Conservation (phyloP, 2,113 vertebrate genomes). For the Neolamprologus fasciatus region DNA sequence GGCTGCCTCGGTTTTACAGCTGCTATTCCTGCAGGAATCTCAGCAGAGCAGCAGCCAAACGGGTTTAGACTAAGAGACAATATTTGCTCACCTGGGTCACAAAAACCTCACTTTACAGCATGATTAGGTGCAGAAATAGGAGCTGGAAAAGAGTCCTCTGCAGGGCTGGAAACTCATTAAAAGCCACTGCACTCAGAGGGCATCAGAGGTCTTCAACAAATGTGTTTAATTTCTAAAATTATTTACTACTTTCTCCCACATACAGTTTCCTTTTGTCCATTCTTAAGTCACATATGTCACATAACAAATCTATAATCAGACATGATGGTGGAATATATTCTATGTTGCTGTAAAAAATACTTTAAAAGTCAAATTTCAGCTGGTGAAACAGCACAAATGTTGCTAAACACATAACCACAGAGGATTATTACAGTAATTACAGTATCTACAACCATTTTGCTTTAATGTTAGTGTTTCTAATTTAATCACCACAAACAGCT, state of each 20-base stretch:
- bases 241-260: background rate
- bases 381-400: background rate
- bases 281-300: background rate
- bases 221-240: background rate
- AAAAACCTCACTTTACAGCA: background rate
- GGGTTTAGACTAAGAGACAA: constrained; percentile 24
- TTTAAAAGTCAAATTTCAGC: background rate
- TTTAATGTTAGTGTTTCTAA: background rate
- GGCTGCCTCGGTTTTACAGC: background rate
- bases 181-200: background rate
- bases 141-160: background rate
- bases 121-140: background rate
- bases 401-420: background rate
- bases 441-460: background rate
- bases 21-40: background rate
- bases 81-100: constrained; percentile 73
- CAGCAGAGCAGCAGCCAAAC: background rate
- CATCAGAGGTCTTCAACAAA: background rate
- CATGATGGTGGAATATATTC: background rate
- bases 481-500: background rate
- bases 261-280: background rate
- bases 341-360: background rate
- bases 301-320: background rate
- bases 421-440: background rate
- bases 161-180: background rate